A percentile compares a stretch with the other conserved stretches of the same genome.
These are phyloP conservation scores for Ochropleura leucogaster DNA, from an alignment of 2,888 invertebrate species.

Conservation along the genomic window DNA sequence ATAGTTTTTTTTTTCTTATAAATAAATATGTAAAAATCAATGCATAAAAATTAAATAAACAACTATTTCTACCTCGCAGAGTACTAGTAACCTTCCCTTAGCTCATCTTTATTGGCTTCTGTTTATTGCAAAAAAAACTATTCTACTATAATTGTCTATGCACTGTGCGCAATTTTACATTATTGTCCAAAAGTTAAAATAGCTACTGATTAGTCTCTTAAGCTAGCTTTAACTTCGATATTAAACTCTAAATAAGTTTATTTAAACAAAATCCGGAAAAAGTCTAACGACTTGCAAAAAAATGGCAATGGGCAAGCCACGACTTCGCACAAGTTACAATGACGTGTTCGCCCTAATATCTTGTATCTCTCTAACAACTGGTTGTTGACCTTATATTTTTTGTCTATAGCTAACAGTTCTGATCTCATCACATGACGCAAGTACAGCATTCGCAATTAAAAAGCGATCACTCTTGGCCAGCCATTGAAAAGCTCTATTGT, in stretches of 20 bases:
- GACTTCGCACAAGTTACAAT: slow-evolving; percentile 7
- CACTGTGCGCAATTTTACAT: too few relatives aligned
- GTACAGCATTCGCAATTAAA: slow-evolving; percentile 57
- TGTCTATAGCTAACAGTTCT: slow-evolving; percentile 40
- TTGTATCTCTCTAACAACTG: slow-evolving; percentile 27
- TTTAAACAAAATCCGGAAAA: not conserved
- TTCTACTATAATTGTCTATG: too few relatives aligned
- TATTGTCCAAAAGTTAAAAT: not conserved
- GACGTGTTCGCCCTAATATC: slow-evolving; percentile 1
- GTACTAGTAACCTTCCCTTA: not conserved
- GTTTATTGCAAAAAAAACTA: not conserved
- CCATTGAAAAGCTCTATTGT: slow-evolving; percentile 59
- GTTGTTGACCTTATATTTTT: slow-evolving; percentile 58
- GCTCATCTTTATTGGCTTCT: not conserved
- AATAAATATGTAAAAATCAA: too few relatives aligned
- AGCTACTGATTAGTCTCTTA: not conserved
- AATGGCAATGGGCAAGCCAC: slow-evolving; percentile 10
- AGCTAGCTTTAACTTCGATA: not conserved
- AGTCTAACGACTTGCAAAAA: not conserved
- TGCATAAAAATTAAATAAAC: too few relatives aligned
- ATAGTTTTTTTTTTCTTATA: too few relatives aligned
- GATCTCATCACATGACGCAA: slow-evolving; percentile 66
- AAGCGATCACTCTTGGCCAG: slow-evolving; percentile 55
- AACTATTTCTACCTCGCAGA: not conserved
- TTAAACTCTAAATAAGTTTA: not conserved